Percentiles rank a stretch among this genome's conserved stretches.
phyloP scores from a whole-genome alignment of 2,113 vertebrate species.

The Dromiciops gliroides region DNA sequence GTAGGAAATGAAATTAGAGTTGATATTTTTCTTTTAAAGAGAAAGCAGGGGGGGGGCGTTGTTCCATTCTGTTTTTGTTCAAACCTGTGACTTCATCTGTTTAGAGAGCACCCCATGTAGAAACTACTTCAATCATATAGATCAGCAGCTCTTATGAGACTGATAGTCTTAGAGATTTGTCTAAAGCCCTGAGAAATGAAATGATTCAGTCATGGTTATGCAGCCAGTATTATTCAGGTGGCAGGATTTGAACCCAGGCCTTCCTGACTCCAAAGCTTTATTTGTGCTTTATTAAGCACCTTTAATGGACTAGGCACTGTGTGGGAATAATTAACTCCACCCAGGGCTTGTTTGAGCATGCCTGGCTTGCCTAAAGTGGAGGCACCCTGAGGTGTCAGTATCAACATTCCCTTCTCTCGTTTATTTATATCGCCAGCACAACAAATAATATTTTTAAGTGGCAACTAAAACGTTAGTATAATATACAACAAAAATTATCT shows the following conservation, averaged over 20 bases:
- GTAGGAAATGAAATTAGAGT: slow-evolving; percentile 3
- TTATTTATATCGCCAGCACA: too few species aligned
- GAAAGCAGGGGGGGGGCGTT: neutral
- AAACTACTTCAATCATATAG: neutral
- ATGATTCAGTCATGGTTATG: neutral
- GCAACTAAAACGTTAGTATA: too few species aligned
- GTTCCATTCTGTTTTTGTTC: neutral
- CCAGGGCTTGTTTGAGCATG: neutral
- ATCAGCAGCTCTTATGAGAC: neutral
- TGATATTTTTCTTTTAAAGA: neutral
- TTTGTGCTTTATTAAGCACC: neutral
- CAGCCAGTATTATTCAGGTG: neutral
- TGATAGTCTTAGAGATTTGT: neutral
- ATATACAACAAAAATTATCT: too few species aligned
- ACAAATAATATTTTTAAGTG: too few species aligned
- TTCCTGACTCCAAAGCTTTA: neutral
- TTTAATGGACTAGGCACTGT: neutral
- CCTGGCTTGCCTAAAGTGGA: neutral
- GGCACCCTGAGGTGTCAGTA: neutral
- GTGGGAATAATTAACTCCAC: neutral
- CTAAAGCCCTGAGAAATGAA: neutral
- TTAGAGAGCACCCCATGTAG: neutral
- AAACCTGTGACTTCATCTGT: neutral
- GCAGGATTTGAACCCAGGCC: neutral
- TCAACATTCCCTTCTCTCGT: too few species aligned